Percentiles rank a stretch among this genome's conserved stretches.
Conservation (phyloP, 2,888 invertebrate genomes). For the Protophormia terraenovae region DNA sequence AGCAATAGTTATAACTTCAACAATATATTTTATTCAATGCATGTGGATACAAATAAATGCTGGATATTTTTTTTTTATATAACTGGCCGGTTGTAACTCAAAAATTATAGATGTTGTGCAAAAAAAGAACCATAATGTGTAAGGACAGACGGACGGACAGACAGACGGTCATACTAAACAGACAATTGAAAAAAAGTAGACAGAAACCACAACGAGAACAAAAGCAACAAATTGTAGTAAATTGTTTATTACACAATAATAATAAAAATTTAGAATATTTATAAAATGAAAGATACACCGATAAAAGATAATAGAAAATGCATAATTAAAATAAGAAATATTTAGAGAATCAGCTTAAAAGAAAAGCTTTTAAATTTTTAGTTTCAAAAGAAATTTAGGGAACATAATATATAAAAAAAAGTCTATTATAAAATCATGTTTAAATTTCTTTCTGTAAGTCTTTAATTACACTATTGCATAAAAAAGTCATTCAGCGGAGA, state of each 20-base stretch:
- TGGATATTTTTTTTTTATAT: not conserved
- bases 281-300: slow-evolving; percentile 29
- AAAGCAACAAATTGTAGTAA: slow-evolving; percentile 56
- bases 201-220: slow-evolving; percentile 41
- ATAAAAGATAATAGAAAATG: not conserved
- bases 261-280: slow-evolving; percentile 59
- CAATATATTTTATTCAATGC: slow-evolving; percentile 52
- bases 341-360: too few relatives aligned
- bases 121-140: slow-evolving; percentile 15
- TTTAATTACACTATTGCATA: too few relatives aligned
- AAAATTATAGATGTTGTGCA: slow-evolving; percentile 60
- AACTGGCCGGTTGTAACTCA: slow-evolving; percentile 58
- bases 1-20: slow-evolving; percentile 23
- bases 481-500: too few relatives aligned
- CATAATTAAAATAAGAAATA: too few relatives aligned
- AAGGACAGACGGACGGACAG: slow-evolving; percentile 34
- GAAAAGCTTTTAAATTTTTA: too few relatives aligned
- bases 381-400: too few relatives aligned
- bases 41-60: slow-evolving; percentile 41
- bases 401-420: too few relatives aligned
- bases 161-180: slow-evolving; percentile 1
- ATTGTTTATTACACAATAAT: slow-evolving; percentile 64
- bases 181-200: slow-evolving; percentile 55
- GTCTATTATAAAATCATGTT: too few relatives aligned
- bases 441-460: too few relatives aligned